Conservation (phyloP, 2,113 vertebrate species). For the Labrus mixtus region DNA sequence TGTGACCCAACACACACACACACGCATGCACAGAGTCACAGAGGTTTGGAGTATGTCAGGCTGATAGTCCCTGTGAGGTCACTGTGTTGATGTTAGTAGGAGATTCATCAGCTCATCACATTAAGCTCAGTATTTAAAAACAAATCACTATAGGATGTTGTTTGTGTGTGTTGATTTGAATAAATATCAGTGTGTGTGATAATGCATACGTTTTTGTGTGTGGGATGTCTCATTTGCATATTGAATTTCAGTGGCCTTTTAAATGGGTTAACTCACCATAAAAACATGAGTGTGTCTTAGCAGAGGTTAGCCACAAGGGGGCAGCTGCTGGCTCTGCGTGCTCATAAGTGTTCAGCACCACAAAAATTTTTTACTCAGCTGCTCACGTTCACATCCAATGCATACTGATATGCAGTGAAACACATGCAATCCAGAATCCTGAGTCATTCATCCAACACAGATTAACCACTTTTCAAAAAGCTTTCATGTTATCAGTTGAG, state of each 20-base stretch:
- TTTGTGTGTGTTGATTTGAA: conserved; percentile 2
- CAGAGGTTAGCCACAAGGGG: conserved; percentile 68
- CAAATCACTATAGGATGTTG: conserved; percentile 7
- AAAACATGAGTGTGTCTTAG: conserved; percentile 18
- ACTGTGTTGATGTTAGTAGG: conserved; percentile 54
- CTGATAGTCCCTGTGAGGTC: conserved; percentile 49
- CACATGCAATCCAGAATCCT: background rate
- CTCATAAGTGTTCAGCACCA: conserved; percentile 9
- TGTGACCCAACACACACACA: conserved; percentile 26
- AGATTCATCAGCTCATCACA: conserved; percentile 31
- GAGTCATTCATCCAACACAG: conserved; percentile 6
- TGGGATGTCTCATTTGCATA: conserved; percentile 11
- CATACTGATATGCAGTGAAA: conserved; percentile 20
- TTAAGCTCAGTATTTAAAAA: conserved; percentile 20
- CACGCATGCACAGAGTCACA: background rate
- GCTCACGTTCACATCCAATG: conserved; percentile 23
- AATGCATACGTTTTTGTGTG: conserved; percentile 1
- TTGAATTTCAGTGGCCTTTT: conserved; percentile 30
- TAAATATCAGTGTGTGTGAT: conserved; percentile 5
- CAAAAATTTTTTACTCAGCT: conserved; percentile 30
- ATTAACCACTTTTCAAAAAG: conserved; percentile 20
- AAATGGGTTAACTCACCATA: conserved; percentile 16
- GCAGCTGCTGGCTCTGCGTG: conserved; percentile 52
- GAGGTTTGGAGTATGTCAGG: conserved; percentile 42
- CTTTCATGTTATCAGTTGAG: conserved; percentile 6